A percentile compares a stretch with the other conserved stretches of the same genome.
Evolutionary conservation across 2,888 invertebrate species (phyloP).

Genomic region (Drosophila longiperda): DNA sequence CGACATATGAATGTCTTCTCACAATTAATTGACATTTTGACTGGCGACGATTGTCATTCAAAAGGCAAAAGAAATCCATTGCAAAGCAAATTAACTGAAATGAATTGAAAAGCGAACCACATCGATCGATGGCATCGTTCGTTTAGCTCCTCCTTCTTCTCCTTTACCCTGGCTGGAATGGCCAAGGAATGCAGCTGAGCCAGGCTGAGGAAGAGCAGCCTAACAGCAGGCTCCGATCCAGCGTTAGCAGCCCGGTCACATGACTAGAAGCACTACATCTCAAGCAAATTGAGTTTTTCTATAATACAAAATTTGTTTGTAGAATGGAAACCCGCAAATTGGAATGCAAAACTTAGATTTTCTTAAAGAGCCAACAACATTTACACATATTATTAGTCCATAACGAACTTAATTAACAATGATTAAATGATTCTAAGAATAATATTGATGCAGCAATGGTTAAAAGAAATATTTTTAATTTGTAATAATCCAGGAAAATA

Average conservation of each 20-base stretch:
- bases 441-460: background rate
- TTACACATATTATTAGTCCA: background rate
- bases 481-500: background rate
- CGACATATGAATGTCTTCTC: conserved; percentile 68
- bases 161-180: no score
- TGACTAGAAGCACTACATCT: conserved; percentile 29
- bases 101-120: background rate
- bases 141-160: background rate
- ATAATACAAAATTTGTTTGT: no score
- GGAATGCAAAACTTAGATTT: background rate
- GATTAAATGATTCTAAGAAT: no score
- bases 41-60: conserved; percentile 78
- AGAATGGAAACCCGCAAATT: background rate
- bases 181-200: conserved; percentile 24
- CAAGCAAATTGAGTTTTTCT: no score
- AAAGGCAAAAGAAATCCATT: conserved; percentile 39
- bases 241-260: background rate
- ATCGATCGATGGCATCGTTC: conserved; percentile 24
- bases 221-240: conserved; percentile 7
- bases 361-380: background rate
- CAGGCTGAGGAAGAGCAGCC: conserved; percentile 7
- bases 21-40: conserved; percentile 78
- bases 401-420: no score
- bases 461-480: background rate
- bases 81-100: conserved; percentile 24